phyloP scores from a whole-genome alignment of 2,888 invertebrate genomes.

The Nezara viridula region DNA sequence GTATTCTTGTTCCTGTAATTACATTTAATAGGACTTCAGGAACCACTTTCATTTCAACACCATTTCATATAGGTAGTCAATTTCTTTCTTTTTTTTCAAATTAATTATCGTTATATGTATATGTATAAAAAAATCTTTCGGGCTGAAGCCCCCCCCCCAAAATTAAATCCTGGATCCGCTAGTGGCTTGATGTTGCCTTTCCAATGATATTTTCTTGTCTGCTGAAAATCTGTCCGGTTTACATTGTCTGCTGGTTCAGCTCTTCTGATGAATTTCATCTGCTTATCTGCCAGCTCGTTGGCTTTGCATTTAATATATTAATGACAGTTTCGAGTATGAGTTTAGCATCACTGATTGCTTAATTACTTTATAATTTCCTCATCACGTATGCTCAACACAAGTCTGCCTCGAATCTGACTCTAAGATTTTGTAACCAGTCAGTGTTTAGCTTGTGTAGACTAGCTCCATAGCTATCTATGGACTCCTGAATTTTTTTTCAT shows the following conservation, averaged over 20 bases:
- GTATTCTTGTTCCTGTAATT: too few species aligned
- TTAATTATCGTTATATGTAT: too few species aligned
- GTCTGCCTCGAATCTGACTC: constrained; percentile 45
- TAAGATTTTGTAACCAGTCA: neutral
- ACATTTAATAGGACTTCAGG: too few species aligned
- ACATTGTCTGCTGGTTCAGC: neutral
- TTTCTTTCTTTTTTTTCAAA: too few species aligned
- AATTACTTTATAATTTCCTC: constrained; percentile 41
- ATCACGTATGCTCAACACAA: constrained; percentile 41
- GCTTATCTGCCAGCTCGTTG: constrained; percentile 46
- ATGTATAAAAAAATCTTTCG: too few species aligned
- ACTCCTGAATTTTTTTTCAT: too few species aligned
- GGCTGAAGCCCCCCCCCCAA: too few species aligned
- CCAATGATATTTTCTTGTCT: neutral
- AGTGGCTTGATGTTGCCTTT: too few species aligned
- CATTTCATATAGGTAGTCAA: too few species aligned
- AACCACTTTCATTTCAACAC: too few species aligned
- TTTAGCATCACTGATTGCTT: neutral
- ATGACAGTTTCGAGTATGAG: neutral
- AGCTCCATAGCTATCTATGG: neutral
- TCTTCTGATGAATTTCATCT: constrained; percentile 19
- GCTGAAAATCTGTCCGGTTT: neutral
- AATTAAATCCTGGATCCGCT: too few species aligned
- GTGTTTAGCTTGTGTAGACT: neutral
- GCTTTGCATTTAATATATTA: neutral